These are phyloP conservation scores for Lepidocolaptes lacrymiger DNA, from an alignment of 2,797 vertebrate genomes.

Conservation along the genomic window DNA sequence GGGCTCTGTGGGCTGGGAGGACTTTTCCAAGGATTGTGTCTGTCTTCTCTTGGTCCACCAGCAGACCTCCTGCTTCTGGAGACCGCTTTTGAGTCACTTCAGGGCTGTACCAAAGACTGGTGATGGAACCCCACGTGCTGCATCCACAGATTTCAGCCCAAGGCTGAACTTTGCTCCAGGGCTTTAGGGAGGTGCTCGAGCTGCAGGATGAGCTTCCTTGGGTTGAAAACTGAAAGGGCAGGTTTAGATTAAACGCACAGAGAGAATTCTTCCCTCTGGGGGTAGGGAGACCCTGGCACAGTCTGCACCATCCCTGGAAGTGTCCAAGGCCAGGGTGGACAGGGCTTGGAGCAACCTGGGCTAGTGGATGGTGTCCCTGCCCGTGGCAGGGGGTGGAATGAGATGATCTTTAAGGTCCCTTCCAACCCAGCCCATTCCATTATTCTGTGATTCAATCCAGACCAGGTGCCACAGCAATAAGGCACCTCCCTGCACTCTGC, in stretches of 20 bases:
- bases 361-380: not conserved
- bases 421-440: not conserved
- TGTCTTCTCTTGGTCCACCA: not conserved
- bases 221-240: not conserved
- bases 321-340: not conserved
- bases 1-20: not conserved
- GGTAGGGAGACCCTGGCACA: not conserved
- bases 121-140: not conserved
- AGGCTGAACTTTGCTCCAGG: not conserved
- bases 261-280: not conserved
- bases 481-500: not conserved
- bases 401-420: not conserved
- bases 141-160: not conserved
- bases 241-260: not conserved
- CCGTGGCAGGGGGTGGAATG: not conserved
- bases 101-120: not conserved
- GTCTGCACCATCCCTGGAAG: not conserved
- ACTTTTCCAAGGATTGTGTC: not conserved
- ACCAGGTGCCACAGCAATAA: not conserved
- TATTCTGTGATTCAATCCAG: too few relatives aligned
- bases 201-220: not conserved
- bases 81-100: not conserved
- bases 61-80: not conserved
- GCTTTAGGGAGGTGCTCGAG: not conserved
- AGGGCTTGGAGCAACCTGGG: not conserved